Conservation (phyloP, 2,797 vertebrate genomes). For the Delichon dasypus region DNA sequence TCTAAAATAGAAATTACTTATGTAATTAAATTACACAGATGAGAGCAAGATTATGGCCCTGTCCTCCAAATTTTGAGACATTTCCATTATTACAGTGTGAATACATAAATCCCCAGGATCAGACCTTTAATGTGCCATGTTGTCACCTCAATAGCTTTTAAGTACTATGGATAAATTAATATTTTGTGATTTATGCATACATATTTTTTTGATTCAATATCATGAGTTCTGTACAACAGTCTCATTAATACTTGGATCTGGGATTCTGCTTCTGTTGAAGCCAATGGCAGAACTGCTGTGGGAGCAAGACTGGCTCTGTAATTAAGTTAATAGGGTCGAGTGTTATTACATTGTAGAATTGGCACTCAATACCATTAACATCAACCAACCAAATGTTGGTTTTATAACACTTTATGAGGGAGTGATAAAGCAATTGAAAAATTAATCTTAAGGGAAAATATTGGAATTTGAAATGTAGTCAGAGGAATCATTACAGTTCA, state of each 20-base stretch:
- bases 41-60: background rate
- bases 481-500: constrained; percentile 48
- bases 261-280: constrained; percentile 1
- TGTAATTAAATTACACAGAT: background rate
- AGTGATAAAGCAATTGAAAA: constrained; percentile 62
- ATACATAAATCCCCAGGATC: background rate
- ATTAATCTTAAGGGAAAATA: constrained; percentile 63
- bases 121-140: background rate
- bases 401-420: constrained; percentile 48
- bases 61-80: background rate
- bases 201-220: background rate
- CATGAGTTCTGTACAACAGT: background rate
- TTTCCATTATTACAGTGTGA: background rate
- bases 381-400: constrained; percentile 49
- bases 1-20: background rate
- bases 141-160: background rate
- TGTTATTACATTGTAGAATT: constrained; percentile 47
- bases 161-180: background rate
- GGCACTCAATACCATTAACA: constrained; percentile 53
- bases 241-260: constrained; percentile 10
- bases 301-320: constrained; percentile 29
- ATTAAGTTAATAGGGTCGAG: constrained; percentile 48
- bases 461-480: constrained; percentile 45
- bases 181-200: background rate
- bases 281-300: constrained; percentile 41